Conservation (phyloP, 1,140 invertebrate species). For the Bombus haemorrhoidalis region DNA sequence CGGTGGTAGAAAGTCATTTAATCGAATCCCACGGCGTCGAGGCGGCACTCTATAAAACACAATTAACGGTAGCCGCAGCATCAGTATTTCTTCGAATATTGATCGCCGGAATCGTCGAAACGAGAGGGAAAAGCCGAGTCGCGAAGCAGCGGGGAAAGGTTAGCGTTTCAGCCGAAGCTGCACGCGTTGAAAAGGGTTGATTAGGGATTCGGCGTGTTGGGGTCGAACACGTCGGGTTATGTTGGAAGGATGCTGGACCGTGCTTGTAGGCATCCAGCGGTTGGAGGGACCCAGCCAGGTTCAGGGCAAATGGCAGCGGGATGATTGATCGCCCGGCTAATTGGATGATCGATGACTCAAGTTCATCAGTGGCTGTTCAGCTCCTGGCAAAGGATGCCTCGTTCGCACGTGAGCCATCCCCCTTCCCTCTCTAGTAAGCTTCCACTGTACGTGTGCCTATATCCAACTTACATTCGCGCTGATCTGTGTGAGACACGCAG, state of each 20-base stretch:
- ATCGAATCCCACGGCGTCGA: not conserved
- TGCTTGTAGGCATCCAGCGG: constrained; percentile 67
- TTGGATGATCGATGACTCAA: constrained; percentile 82
- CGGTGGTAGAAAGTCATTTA: not conserved
- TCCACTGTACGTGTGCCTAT: not conserved
- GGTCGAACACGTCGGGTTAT: constrained; percentile 73
- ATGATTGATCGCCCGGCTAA: constrained; percentile 81
- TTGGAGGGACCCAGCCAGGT: constrained; percentile 62
- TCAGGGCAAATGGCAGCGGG: constrained; percentile 76
- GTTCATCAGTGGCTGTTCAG: constrained; percentile 75
- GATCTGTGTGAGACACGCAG: constrained; percentile 15
- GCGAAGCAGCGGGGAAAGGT: constrained; percentile 40
- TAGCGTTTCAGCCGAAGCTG: constrained; percentile 75
- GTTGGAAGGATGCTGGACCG: constrained; percentile 77
- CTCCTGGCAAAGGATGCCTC: constrained; percentile 67
- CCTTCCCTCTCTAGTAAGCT: constrained; percentile 14
- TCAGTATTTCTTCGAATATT: constrained; percentile 59
- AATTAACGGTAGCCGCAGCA: constrained; percentile 35
- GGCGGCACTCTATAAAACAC: constrained; percentile 4
- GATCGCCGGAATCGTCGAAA: constrained; percentile 49
- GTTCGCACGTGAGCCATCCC: constrained; percentile 61
- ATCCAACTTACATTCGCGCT: not conserved
- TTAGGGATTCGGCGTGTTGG: constrained; percentile 80
- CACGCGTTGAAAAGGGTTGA: constrained; percentile 83
- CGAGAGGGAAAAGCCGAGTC: constrained; percentile 55